These are phyloP conservation scores for Eciton burchellii DNA, from an alignment of 1,140 invertebrate species.

Conservation along the genomic window DNA sequence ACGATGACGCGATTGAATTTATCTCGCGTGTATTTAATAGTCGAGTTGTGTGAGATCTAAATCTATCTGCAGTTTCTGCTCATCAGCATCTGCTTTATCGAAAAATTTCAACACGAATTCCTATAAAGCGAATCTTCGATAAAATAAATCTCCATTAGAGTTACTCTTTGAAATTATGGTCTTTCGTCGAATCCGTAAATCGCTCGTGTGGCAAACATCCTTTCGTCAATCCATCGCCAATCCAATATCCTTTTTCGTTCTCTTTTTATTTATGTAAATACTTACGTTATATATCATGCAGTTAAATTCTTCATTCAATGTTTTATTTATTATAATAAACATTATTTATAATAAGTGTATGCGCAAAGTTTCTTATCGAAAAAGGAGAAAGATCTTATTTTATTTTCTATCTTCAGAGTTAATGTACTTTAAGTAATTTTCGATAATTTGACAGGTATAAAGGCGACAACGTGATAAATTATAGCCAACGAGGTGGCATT, in stretches of 20 bases:
- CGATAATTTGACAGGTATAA: slow-evolving; percentile 87
- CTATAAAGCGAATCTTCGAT: slow-evolving; percentile 37
- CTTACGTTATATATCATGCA: not conserved
- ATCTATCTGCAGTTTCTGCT: slow-evolving; percentile 27
- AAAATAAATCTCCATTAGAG: slow-evolving; percentile 25
- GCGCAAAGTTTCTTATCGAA: not conserved
- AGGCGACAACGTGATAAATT: slow-evolving; percentile 94
- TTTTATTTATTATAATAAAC: not conserved
- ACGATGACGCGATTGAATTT: slow-evolving; percentile 53
- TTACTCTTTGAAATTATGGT: slow-evolving; percentile 5
- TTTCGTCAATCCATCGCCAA: too few species aligned
- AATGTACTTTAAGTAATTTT: not conserved
- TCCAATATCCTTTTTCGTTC: slow-evolving; percentile 12
- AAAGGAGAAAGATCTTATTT: not conserved
- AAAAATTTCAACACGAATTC: slow-evolving; percentile 43
- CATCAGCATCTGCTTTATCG: slow-evolving; percentile 29
- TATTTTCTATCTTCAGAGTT: too few species aligned
- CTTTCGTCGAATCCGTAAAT: slow-evolving; percentile 12
- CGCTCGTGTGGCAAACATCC: not conserved
- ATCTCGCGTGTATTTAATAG: slow-evolving; percentile 14
- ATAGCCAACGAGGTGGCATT: slow-evolving; percentile 93
- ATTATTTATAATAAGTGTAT: not conserved
- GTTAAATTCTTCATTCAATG: not conserved
- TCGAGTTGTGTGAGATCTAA: slow-evolving; percentile 48
- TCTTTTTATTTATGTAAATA: not conserved